Conservation (phyloP, 2,888 invertebrate genomes). For the Athalia cordata region DNA sequence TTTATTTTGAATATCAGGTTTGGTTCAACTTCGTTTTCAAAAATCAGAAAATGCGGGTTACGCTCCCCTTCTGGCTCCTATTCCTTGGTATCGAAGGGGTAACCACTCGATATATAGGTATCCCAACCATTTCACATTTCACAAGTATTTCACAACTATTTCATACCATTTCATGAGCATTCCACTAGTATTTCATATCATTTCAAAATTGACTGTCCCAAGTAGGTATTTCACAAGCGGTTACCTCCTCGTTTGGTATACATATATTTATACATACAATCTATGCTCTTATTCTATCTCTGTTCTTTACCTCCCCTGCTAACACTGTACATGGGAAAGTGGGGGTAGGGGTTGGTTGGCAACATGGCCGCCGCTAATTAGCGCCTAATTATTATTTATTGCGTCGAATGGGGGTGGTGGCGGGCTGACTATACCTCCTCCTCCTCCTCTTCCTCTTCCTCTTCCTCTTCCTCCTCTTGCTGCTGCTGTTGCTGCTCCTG, state of each 20-base stretch:
- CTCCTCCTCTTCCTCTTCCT: constrained; percentile 18
- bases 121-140: too few species aligned
- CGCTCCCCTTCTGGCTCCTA: not conserved
- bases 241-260: too few species aligned
- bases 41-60: not conserved
- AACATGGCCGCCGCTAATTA: constrained; percentile 70
- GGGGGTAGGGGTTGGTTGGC: constrained; percentile 53
- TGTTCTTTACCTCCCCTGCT: constrained; percentile 43
- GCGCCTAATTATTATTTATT: constrained; percentile 71
- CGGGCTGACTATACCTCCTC: constrained; percentile 34
- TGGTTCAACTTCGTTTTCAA: too few species aligned
- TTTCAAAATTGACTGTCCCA: too few species aligned
- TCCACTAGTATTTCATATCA: too few species aligned
- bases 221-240: too few species aligned
- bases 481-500: not conserved
- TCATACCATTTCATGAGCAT: too few species aligned
- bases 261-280: constrained; percentile 1
- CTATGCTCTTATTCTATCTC: constrained; percentile 25
- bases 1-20: too few species aligned
- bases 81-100: not conserved
- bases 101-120: too few species aligned
- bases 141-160: too few species aligned
- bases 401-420: constrained; percentile 62
- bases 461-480: not conserved
- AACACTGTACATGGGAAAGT: constrained; percentile 26